These are phyloP conservation scores for Salvelinus alpinus DNA, from an alignment of 2,113 vertebrate species.

Conservation along the genomic window DNA sequence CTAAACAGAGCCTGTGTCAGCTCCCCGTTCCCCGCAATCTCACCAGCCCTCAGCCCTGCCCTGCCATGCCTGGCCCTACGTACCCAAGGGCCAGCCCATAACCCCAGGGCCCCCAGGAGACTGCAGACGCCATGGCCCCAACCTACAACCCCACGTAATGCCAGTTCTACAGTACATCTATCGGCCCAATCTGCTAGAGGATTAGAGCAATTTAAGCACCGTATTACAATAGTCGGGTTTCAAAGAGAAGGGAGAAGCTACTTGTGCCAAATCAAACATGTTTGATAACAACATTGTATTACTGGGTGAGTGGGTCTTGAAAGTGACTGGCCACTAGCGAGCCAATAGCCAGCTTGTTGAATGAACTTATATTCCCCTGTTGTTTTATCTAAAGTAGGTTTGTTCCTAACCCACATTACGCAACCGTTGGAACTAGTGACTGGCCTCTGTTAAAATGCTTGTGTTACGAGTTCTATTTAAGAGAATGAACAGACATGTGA, in stretches of 20 bases:
- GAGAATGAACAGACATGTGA: too few species aligned
- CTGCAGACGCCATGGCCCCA: background rate
- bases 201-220: too few species aligned
- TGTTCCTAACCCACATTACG: too few species aligned
- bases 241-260: slow-evolving; percentile 19
- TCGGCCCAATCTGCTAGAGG: background rate
- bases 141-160: background rate
- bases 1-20: slow-evolving; percentile 55
- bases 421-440: too few species aligned
- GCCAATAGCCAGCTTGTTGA: too few species aligned
- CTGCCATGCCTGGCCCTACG: background rate
- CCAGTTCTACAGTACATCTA: background rate
- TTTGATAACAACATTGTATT: slow-evolving; percentile 30
- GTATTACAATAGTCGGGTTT: slow-evolving; percentile 19
- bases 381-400: too few species aligned
- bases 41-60: slow-evolving; percentile 2
- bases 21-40: background rate
- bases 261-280: slow-evolving; percentile 46
- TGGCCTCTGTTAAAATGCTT: too few species aligned
- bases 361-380: too few species aligned
- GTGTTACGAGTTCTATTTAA: too few species aligned
- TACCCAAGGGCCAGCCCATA: slow-evolving; percentile 1
- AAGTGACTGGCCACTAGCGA: too few species aligned
- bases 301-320: background rate
- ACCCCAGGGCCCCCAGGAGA: background rate